A percentile compares a stretch with the other conserved stretches of the same genome.
Evolutionary conservation across 2,888 invertebrate species (phyloP).

Genomic region (Saturnia japonica): DNA sequence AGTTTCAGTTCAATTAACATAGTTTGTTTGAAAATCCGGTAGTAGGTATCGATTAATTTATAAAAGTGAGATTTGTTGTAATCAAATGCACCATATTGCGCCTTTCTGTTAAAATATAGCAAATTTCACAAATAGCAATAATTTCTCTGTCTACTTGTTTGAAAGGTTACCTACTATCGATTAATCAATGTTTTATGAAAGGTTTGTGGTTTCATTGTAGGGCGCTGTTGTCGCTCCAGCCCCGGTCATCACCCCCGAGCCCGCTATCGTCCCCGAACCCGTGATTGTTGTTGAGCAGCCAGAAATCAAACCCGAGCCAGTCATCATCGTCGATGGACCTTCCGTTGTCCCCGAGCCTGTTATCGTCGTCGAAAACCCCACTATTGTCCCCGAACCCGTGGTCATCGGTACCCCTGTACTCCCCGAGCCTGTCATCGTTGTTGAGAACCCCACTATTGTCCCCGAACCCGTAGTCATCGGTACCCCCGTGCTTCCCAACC

Average conservation of each 20-base stretch:
- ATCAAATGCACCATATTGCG: too few species aligned
- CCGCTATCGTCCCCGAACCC: constrained; percentile 10
- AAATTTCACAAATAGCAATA: too few species aligned
- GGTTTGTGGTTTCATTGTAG: constrained; percentile 3
- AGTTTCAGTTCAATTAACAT: too few species aligned
- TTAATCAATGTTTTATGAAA: too few species aligned
- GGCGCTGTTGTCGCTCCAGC: constrained; percentile 16
- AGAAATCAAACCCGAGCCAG: constrained; percentile 22
- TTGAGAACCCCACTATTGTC: constrained; percentile 29
- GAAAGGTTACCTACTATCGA: too few species aligned
- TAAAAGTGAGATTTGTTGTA: too few species aligned
- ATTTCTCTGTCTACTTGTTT: too few species aligned
- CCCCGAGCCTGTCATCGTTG: constrained; percentile 22
- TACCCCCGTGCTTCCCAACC: constrained; percentile 17
- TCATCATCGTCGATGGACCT: constrained; percentile 23
- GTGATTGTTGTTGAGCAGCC: too few species aligned
- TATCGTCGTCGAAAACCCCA: constrained; percentile 2
- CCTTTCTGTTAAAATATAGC: too few species aligned
- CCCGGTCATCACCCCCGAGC: constrained; percentile 20
- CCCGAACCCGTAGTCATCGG: constrained; percentile 27
- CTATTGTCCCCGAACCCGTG: constrained; percentile 17
- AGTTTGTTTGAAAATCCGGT: too few species aligned
- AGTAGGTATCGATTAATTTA: too few species aligned
- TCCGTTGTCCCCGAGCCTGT: constrained; percentile 24
- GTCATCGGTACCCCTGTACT: constrained; percentile 26